A percentile compares a stretch with the other conserved stretches of the same genome.
These are phyloP conservation scores for Prosapia bicincta DNA, from an alignment of 2,888 invertebrate species.

Conservation along the genomic window DNA sequence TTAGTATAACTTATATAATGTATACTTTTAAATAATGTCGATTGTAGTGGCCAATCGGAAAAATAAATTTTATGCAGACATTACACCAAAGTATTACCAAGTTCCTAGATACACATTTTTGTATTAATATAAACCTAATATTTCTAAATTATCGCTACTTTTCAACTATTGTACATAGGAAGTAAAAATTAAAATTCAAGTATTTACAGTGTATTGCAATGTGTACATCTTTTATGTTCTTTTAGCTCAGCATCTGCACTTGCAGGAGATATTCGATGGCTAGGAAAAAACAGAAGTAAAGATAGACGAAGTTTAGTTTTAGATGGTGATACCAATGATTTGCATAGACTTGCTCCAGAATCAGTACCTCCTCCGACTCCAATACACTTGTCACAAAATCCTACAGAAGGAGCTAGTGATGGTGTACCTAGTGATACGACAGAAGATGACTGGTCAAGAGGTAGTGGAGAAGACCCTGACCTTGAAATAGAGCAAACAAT, in stretches of 20 bases:
- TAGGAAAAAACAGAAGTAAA: constrained; percentile 15
- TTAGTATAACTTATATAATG: no score
- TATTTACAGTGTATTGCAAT: no score
- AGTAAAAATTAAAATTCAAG: no score
- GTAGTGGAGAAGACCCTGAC: constrained; percentile 65
- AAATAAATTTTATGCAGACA: no score
- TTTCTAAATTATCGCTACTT: no score
- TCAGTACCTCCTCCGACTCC: constrained; percentile 21
- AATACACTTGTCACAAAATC: constrained; percentile 4
- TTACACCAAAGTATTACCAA: no score
- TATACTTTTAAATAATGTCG: no score
- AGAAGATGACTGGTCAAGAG: constrained; percentile 70
- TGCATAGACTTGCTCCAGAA: constrained; percentile 36
- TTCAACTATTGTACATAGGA: no score
- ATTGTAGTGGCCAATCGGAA: no score
- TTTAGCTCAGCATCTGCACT: constrained; percentile 24
- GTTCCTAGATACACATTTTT: no score
- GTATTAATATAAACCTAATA: no score
- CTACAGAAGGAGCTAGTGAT: constrained; percentile 49
- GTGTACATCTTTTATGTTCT: no score
- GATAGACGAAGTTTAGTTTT: constrained; percentile 17
- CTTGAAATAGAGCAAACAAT: constrained; percentile 50
- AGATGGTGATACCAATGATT: constrained; percentile 32
- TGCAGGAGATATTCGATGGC: constrained; percentile 3
- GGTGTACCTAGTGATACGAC: constrained; percentile 55